Evolutionary conservation across 2,888 invertebrate species (phyloP), one percentile per base, ranked within the genome.

Genomic region (Steinernema scapterisci): DNA sequence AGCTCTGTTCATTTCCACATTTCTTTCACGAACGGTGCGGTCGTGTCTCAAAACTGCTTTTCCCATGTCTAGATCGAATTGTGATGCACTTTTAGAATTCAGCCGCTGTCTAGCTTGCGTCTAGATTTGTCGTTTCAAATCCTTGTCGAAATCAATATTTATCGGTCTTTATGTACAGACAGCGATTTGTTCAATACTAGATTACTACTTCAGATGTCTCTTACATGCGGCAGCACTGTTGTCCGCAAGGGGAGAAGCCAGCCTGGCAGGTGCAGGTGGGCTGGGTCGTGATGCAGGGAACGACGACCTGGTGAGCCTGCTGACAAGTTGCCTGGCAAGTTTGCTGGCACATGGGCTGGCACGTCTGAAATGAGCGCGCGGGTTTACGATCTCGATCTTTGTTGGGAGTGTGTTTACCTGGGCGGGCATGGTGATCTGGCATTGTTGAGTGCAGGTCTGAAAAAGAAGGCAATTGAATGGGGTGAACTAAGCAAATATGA

Each of bases 151-250:
- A 52, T 1, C 31, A 63, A 31, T 63, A 27, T 63, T 63, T 63
- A 63, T 63, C 31, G 16, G 63, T 63, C 63, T 19, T 63, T 63
- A 63, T 63, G 63, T 63, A 63, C 63, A 63, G 63, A 63, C 63
- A 63, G 63, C 3, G 3, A 25, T n/a, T n/a, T n/a, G 6, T 48
- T 48, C 38, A 63, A 27, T 63, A 16, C 63, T 52, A 63, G 16
- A 31, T 63, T 63, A 63, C 63, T 63, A 25, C 31, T 38, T 27
- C 63, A 27, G 27, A 31, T 13, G 52, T 52, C 63, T 16, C 27
- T 63, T 27, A 63, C 63, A 63, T 63, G 63, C 63, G 63, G 31
- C 63, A 63, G 63, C 63, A 63, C 27, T 27, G 27, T n/a, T 63
- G 63, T 11, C 63, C 63, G n/a, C 63, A 63, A 31, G 63, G 63